Base-by-base conservation (phyloP, 2,888 invertebrate genomes). In the Pyrocoelia pectoralis region DNA sequence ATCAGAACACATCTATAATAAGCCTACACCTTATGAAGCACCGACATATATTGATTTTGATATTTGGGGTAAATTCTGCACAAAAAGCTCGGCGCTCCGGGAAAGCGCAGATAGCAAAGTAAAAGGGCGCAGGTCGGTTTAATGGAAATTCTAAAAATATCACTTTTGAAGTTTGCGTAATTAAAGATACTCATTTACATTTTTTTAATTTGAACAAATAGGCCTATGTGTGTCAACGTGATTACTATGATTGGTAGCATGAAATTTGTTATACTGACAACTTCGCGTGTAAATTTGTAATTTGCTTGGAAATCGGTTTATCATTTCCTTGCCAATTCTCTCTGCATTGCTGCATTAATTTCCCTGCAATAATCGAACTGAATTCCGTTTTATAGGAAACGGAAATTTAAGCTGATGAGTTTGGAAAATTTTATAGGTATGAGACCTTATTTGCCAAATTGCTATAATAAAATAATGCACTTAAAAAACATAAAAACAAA, bases 21-120 rank as follows among this genome's bases (percentile, higher is more conserved):
- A 70, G 69, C 70, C 72, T 69, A 69, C 73, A 73, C 68, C 66
- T 71, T 70, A 67, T 65, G 66, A 72, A 72, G 70, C 70, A 74
- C 72, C 72, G 72, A 65, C 73, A 72, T 72, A 72, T 78, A 78
- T 78, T 77, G 78, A 78, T 78, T 77, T 76, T 70, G 74, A 68
- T 72, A 71, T 75, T 77, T 72, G 71, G 74, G 73, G 72, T 72
- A 73, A 74, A 72, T 74, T 71, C 61, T 61, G 65, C 50, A 61
- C 58, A 61, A 65, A 65, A 65, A 65, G 61, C 61, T 61, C 56
- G 57, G 40, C 65, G 65, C 58, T 61, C 41, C 41, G 48, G 43
- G 49, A 54, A 61, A 61, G 65, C 65, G 65, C 65, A 61, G 56
- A 57, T 49, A 50, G 50, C 4, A 46, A 50, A 58, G 43, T 41